These are phyloP conservation scores for Brachypodius melanocephalos DNA, from an alignment of 2,113 vertebrate genomes.

Conservation along the genomic window DNA sequence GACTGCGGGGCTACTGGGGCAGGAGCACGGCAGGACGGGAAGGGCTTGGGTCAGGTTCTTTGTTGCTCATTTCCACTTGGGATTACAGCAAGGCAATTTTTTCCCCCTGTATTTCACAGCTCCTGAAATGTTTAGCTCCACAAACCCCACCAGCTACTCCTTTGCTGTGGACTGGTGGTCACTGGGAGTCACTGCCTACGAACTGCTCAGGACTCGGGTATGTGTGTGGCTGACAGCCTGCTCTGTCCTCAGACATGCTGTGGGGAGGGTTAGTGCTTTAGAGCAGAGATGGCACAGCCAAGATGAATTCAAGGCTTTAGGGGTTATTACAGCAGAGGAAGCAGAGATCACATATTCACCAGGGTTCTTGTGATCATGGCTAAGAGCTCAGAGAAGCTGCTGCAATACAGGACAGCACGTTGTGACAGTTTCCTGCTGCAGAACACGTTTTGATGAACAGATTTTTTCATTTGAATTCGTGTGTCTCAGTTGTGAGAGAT, in stretches of 20 bases:
- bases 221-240: rapidly evolving
- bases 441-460: background rate
- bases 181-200: constrained; percentile 87
- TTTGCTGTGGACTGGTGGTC: constrained; percentile 87
- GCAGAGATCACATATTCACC: background rate
- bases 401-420: background rate
- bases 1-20: rapidly evolving
- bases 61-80: background rate
- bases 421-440: background rate
- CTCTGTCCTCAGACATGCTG: background rate
- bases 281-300: background rate
- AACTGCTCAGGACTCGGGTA: constrained; percentile 92
- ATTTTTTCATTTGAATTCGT: background rate
- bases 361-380: background rate
- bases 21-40: rapidly evolving
- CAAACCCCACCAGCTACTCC: constrained; percentile 83
- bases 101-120: constrained; percentile 73
- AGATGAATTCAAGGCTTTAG: background rate
- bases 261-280: background rate
- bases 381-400: background rate
- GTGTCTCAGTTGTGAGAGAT: background rate
- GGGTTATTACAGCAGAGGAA: background rate
- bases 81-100: background rate
- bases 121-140: constrained; percentile 90
- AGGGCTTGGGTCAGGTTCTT: background rate